Evolutionary conservation across 2,888 invertebrate species (phyloP).

Genomic region (Eilema sororculum): DNA sequence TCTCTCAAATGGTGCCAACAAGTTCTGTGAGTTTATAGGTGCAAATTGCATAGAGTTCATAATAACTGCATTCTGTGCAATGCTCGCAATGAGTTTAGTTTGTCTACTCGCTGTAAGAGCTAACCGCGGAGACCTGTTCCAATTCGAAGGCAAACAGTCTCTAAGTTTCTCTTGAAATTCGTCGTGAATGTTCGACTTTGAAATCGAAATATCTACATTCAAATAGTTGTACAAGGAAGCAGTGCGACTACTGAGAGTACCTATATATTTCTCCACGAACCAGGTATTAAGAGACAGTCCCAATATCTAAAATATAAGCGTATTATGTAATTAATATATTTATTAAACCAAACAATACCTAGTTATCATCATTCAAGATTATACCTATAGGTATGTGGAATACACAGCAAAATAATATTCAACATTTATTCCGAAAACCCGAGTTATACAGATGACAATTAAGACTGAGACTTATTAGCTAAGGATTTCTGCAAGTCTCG

Average conservation of each 20-base stretch:
- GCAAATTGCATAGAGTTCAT: slow-evolving; percentile 56
- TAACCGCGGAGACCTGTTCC: slow-evolving; percentile 55
- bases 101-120: slow-evolving; percentile 58
- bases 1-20: slow-evolving; percentile 46
- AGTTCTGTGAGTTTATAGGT: slow-evolving; percentile 43
- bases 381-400: not conserved
- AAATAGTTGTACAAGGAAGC: slow-evolving; percentile 39
- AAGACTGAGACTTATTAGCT: slow-evolving; percentile 46
- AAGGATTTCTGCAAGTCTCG: slow-evolving; percentile 32
- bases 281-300: not conserved
- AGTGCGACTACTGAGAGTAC: not conserved
- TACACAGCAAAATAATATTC: not conserved
- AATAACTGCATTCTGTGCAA: slow-evolving; percentile 60
- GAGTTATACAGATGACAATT: slow-evolving; percentile 50
- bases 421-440: slow-evolving; percentile 30
- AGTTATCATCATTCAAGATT: not conserved
- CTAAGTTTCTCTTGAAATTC: slow-evolving; percentile 56
- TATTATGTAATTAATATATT: not conserved
- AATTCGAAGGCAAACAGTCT: slow-evolving; percentile 60
- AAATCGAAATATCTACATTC: slow-evolving; percentile 55
- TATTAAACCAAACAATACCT: not conserved
- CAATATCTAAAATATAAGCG: not conserved
- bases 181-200: slow-evolving; percentile 54
- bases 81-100: slow-evolving; percentile 69
- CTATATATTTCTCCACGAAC: not conserved